Evolutionary conservation across 37 sponge, comb jelly and placozoan genomes (phyloP).

Genomic region (Amphimedon queenslandica): DNA sequence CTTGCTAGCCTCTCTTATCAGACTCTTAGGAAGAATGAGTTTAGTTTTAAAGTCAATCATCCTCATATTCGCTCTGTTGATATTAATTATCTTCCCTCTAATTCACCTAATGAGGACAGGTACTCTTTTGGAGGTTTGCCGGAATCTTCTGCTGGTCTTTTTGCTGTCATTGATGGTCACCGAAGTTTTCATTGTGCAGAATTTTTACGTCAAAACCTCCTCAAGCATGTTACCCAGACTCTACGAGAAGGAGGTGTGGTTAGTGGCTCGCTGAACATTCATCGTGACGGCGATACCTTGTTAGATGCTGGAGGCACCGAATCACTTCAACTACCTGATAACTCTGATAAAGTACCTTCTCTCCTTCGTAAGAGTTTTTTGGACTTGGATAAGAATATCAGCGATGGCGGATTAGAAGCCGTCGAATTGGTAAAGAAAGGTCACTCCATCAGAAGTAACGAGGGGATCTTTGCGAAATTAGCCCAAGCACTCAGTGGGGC

Average conservation of each 20-base stretch:
- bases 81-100: constrained; percentile 65
- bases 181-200: constrained; percentile 61
- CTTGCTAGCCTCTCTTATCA: constrained; percentile 26
- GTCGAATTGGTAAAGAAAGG: constrained; percentile 31
- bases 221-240: constrained; percentile 13
- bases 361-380: constrained; percentile 22
- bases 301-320: not conserved
- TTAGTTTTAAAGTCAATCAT: constrained; percentile 16
- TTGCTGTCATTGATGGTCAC: constrained; percentile 85
- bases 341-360: not conserved
- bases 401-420: constrained; percentile 34
- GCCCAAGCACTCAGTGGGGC: constrained; percentile 60
- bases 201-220: constrained; percentile 48
- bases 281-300: not conserved
- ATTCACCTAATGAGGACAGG: constrained; percentile 80
- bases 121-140: constrained; percentile 37
- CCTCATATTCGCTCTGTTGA: constrained; percentile 38
- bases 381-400: constrained; percentile 42
- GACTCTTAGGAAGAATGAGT: constrained; percentile 38
- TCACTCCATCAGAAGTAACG: constrained; percentile 19
- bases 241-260: not conserved
- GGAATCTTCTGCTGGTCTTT: constrained; percentile 24
- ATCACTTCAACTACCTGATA: not conserved
- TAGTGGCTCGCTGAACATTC: not conserved
- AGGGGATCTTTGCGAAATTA: constrained; percentile 34